phyloP scores from a whole-genome alignment of 2,113 vertebrate genomes.

The Phyllostomus discolor region DNA sequence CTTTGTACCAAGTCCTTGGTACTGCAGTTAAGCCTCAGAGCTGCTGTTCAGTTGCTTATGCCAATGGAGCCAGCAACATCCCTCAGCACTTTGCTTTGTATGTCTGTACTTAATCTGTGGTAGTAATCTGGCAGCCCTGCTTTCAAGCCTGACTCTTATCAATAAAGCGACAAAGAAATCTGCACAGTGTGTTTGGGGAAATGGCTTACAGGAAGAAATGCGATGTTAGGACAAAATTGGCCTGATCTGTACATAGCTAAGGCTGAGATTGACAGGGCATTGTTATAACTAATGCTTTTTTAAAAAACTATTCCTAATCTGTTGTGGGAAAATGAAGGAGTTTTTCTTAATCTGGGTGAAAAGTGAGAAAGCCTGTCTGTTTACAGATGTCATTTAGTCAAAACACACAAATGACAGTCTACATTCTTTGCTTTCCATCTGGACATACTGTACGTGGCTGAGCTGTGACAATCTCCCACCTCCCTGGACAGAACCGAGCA shows the following conservation, averaged over 20 bases:
- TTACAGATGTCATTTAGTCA: conserved; percentile 50
- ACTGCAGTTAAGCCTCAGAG: not conserved
- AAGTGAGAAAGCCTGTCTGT: conserved; percentile 28
- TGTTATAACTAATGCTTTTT: not conserved
- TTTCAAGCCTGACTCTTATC: conserved; percentile 33
- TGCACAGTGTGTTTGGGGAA: conserved; percentile 41
- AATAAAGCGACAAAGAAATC: conserved; percentile 46
- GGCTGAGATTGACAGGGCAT: conserved; percentile 20
- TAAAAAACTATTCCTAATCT: not conserved
- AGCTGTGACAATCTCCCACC: not conserved
- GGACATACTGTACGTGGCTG: not conserved
- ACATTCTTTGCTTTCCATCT: not conserved
- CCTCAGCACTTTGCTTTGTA: not conserved
- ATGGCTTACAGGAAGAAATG: conserved; percentile 50
- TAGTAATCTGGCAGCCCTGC: not conserved
- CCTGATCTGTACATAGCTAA: conserved; percentile 27
- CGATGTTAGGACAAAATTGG: not conserved
- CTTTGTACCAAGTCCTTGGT: not conserved
- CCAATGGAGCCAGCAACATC: not conserved
- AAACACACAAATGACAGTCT: conserved; percentile 24
- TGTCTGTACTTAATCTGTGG: not conserved
- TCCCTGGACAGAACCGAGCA: not conserved
- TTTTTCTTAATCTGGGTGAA: conserved; percentile 42
- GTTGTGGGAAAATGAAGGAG: not conserved
- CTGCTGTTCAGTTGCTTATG: not conserved